These are phyloP conservation scores for Manduca sexta DNA, from an alignment of 1,140 invertebrate species.

Conservation along the genomic window DNA sequence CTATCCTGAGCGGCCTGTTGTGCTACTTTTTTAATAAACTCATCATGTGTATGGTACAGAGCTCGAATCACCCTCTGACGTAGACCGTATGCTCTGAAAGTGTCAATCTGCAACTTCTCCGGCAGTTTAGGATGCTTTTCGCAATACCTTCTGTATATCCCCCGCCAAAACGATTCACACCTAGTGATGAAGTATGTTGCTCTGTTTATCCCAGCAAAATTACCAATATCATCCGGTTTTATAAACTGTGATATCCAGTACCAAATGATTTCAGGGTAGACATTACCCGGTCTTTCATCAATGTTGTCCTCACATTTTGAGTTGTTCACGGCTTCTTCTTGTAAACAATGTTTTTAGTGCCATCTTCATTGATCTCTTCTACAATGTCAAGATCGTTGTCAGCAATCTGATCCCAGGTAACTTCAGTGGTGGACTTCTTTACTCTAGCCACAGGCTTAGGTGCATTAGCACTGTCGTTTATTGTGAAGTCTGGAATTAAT, in stretches of 20 bases:
- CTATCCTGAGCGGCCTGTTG: conserved; percentile 52
- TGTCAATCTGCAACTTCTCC: conserved; percentile 43
- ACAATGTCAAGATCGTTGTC: conserved; percentile 73
- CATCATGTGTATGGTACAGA: conserved; percentile 75
- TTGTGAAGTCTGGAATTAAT: conserved; percentile 76
- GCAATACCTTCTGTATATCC: conserved; percentile 78
- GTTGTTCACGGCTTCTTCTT: conserved; percentile 35
- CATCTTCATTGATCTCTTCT: conserved; percentile 68
- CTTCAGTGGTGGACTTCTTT: conserved; percentile 71
- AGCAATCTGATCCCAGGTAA: conserved; percentile 74
- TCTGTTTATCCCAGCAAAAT: conserved; percentile 80
- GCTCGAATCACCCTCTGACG: conserved; percentile 76
- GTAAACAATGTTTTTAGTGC: conserved; percentile 57
- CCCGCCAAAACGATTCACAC: conserved; percentile 81
- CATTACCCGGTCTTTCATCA: conserved; percentile 53
- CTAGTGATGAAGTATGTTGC: conserved; percentile 75
- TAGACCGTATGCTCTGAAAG: conserved; percentile 62
- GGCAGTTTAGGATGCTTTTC: conserved; percentile 39
- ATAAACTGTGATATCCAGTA: conserved; percentile 80
- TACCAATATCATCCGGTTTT: conserved; percentile 79
- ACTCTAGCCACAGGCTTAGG: conserved; percentile 64
- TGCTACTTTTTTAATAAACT: conserved; percentile 39
- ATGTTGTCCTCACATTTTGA: conserved; percentile 27
- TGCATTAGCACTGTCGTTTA: conserved; percentile 78
- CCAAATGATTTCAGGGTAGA: conserved; percentile 84